phyloP scores from a whole-genome alignment of 2,888 invertebrate species.

The Prenolepis imparis region DNA sequence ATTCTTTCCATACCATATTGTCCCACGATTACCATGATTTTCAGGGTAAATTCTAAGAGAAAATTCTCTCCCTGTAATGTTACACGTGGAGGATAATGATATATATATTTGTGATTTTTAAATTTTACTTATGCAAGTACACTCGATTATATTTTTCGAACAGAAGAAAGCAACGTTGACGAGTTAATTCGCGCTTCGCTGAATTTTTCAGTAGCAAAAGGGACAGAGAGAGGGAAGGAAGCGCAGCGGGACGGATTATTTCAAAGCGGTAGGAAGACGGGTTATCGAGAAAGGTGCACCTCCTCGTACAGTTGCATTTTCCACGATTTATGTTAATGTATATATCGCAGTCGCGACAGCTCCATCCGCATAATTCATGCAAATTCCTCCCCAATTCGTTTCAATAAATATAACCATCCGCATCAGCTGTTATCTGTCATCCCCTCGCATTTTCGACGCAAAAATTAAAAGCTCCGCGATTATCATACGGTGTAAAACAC shows the following conservation, averaged over 20 bases:
- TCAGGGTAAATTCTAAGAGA: no score
- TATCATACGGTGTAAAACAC: neutral
- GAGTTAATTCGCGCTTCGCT: slow-evolving; percentile 26
- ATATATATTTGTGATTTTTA: neutral
- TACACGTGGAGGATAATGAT: neutral
- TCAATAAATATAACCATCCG: neutral
- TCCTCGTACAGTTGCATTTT: slow-evolving; percentile 22
- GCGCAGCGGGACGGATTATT: slow-evolving; percentile 18
- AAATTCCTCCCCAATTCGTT: neutral
- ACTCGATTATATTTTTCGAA: neutral
- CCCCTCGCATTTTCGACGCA: neutral
- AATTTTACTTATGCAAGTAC: neutral
- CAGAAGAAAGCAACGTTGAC: neutral
- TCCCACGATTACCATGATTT: no score
- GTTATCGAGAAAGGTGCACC: neutral
- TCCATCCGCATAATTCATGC: neutral
- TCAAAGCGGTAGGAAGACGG: slow-evolving; percentile 24
- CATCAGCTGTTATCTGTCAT: neutral
- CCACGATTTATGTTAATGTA: slow-evolving; percentile 12
- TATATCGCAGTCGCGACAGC: neutral
- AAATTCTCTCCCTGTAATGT: neutral
- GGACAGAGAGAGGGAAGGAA: neutral
- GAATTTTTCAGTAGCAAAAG: neutral
- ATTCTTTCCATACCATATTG: no score
- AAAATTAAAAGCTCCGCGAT: neutral